These are phyloP conservation scores for Oscheius sp. DNA, from an alignment of 2,888 invertebrate genomes.

Conservation along the genomic window DNA sequence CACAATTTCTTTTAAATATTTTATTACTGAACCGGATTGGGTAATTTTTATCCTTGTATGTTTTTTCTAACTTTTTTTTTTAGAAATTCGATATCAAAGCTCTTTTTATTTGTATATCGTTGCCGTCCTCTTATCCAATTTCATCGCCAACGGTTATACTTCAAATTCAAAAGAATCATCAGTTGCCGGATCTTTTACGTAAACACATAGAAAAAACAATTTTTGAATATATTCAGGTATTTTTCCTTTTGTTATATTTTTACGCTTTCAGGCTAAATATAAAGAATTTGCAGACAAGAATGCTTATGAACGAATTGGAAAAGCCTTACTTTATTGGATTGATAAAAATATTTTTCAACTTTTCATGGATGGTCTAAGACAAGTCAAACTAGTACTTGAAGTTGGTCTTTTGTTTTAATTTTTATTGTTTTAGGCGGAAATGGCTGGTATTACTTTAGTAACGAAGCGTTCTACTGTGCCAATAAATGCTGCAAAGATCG, in stretches of 20 bases:
- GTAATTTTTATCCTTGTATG: conserved; percentile 1
- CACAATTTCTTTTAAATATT: conserved; percentile 32
- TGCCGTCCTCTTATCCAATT: not conserved
- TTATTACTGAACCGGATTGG: conserved; percentile 36
- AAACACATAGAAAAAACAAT: not conserved
- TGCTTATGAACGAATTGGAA: conserved; percentile 21
- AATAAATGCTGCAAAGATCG: not conserved
- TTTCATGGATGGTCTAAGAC: conserved; percentile 36
- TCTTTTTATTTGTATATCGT: not conserved
- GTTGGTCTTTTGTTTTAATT: not conserved
- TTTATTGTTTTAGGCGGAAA: conserved; percentile 6
- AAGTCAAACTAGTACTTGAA: conserved; percentile 26
- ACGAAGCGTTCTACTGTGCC: too few species aligned
- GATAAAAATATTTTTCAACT: conserved; percentile 30
- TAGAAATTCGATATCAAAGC: conserved; percentile 5
- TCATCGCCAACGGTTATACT: not conserved
- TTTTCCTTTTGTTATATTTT: too few species aligned
- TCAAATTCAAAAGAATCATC: not conserved
- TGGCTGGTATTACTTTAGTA: conserved; percentile 31
- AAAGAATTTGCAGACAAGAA: not conserved
- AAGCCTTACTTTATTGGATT: conserved; percentile 21
- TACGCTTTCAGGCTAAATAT: not conserved
- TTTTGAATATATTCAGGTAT: conserved; percentile 2
- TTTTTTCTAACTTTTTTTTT: not conserved
- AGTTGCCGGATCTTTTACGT: conserved; percentile 12